Conservation (phyloP, 2,113 vertebrate species). For the Tragelaphus scriptus region DNA sequence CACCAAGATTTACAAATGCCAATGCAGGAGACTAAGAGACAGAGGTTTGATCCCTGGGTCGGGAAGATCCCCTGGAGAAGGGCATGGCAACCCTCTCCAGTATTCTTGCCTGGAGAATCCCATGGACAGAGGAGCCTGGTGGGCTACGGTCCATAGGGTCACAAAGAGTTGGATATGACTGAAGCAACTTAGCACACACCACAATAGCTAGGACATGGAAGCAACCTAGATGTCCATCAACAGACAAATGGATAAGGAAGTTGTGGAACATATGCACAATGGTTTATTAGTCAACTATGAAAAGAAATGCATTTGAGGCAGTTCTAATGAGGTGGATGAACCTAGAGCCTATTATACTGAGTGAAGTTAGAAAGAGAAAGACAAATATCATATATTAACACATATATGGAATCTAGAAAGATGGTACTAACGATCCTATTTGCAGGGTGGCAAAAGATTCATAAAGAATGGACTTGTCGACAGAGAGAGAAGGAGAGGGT, state of each 20-base stretch:
- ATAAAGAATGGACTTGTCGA: neutral
- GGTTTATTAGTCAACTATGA: neutral
- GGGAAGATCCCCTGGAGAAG: neutral
- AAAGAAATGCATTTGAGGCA: neutral
- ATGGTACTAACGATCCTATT: neutral
- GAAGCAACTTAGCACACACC: neutral
- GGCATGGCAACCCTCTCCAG: neutral
- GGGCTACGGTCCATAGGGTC: accelerated
- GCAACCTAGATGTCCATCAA: neutral
- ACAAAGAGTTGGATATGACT: neutral
- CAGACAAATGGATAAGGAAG: neutral
- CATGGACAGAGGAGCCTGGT: neutral
- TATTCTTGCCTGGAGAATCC: neutral
- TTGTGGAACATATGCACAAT: neutral
- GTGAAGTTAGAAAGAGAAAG: neutral
- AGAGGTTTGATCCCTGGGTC: neutral
- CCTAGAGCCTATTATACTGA: neutral
- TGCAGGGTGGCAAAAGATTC: neutral
- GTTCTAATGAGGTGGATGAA: neutral
- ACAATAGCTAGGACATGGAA: neutral
- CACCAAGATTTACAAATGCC: neutral
- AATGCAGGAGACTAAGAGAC: neutral
- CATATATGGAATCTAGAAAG: neutral
- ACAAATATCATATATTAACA: neutral
- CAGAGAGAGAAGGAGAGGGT: neutral